phyloP scores from a whole-genome alignment of 2,797 vertebrate genomes.

The Sebastes steindachneri region DNA sequence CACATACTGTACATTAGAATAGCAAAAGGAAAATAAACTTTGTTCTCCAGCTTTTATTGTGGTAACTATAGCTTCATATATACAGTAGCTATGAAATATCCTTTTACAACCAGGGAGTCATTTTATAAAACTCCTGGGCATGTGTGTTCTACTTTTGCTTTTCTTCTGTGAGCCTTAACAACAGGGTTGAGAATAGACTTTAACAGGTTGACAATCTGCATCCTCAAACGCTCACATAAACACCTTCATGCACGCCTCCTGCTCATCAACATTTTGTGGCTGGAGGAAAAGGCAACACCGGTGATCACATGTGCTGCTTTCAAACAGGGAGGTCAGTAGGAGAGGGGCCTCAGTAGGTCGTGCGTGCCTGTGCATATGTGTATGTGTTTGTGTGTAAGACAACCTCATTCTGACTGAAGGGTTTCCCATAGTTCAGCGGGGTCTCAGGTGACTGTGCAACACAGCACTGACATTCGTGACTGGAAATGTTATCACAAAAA shows the following conservation, averaged over 20 bases:
- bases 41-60: not conserved
- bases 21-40: not conserved
- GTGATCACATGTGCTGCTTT: not conserved
- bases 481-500: not conserved
- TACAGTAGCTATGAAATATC: not conserved
- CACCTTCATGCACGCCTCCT: not conserved
- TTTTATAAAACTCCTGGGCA: not conserved
- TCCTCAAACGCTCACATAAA: slow-evolving; percentile 14
- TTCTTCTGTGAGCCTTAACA: not conserved
- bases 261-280: slow-evolving; percentile 10
- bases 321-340: slow-evolving; percentile 14
- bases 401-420: slow-evolving; percentile 42
- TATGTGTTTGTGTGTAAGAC: slow-evolving; percentile 49
- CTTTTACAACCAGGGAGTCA: not conserved
- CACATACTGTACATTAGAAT: not conserved
- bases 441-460: slow-evolving; percentile 46
- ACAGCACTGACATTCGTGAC: not conserved
- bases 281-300: slow-evolving; percentile 1
- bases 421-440: slow-evolving; percentile 46
- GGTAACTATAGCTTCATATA: not conserved
- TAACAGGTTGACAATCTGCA: not conserved
- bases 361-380: not conserved
- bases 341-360: not conserved
- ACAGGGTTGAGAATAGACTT: slow-evolving; percentile 30
- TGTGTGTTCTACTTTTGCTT: slow-evolving; percentile 7